Evolutionary conservation across 2,797 vertebrate species (phyloP).

Genomic region (Nasua narica): DNA sequence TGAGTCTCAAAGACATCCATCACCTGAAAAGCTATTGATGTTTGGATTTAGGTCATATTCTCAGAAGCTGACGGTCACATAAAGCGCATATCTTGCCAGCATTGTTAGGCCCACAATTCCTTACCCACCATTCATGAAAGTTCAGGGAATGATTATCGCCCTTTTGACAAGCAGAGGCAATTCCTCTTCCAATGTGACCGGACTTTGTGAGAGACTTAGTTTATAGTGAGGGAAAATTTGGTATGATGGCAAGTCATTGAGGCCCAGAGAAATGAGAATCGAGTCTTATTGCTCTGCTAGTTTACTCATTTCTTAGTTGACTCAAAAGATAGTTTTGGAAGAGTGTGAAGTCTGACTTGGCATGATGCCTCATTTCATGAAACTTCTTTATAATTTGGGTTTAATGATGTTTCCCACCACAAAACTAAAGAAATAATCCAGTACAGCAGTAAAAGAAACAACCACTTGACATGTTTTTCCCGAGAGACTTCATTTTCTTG

Average conservation of each 20-base stretch:
- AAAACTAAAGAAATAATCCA: conserved; percentile 5
- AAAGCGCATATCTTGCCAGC: neutral
- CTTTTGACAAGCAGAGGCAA: neutral
- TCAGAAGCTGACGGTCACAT: conserved; percentile 3
- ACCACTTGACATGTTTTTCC: neutral
- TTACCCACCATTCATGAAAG: neutral
- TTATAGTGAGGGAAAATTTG: neutral
- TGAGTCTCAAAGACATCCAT: neutral
- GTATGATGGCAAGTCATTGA: neutral
- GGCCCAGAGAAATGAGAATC: neutral
- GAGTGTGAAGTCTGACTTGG: conserved; percentile 23
- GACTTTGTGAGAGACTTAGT: neutral
- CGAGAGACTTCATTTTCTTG: conserved; percentile 1
- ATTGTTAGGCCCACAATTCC: neutral
- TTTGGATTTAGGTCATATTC: conserved; percentile 22
- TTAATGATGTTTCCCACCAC: neutral
- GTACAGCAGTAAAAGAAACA: conserved; percentile 2
- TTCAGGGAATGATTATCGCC: neutral
- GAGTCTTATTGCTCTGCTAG: neutral
- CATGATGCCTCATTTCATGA: conserved; percentile 6
- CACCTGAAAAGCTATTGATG: neutral
- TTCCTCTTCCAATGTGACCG: neutral
- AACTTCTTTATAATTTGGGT: conserved; percentile 13
- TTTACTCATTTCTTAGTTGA: conserved; percentile 21
- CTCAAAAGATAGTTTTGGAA: neutral